Evolutionary conservation across 2,888 invertebrate species (phyloP), one percentile per base, ranked within the genome.

Genomic region (Trichopria drosophilae): DNA sequence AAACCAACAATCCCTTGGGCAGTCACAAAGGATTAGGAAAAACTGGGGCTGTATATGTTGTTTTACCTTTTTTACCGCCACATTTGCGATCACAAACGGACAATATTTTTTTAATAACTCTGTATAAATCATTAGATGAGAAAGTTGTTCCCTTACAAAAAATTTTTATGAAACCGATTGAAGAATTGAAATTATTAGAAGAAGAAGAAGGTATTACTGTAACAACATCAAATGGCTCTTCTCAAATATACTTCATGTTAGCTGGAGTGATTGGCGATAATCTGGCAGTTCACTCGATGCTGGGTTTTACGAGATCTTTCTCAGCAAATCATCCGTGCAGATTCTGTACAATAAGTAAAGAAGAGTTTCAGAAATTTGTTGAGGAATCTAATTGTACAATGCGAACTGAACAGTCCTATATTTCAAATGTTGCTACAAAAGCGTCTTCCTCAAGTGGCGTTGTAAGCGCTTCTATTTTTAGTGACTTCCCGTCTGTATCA

Each of bases 1-100:
- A 64, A 34, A 58, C 28, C 1, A 60, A 59, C 26, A 62, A 62
- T 45, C 59, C 61, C 7, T 26, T 61, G 2, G 60, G 59, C 2
- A 47, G 45, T 35, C 61, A 64, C 43, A 51, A 49, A 22, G 61
- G 58, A 4, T 50, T 62, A 16, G 40, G 52, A 2, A 63, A 63
- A 50, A 58, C 59, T 31, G 60, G 58, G 10, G 62, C 56, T 6
- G 43, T 62, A 6, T 57, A 58, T 32, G 6, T 55, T 6, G 37
- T 22, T 4, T 34, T 61, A n/a, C 51, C 52, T 10, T 58, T 50
- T 42, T 46, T 63, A 20, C 54, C 58, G 9, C 53, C 55, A 10
- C 6, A 20, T 16, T 42, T 46, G 16, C 24, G 24, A 13, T 58
- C 53, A 6, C 59, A 63, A 43, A n/a, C 61, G 2, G 44, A 56